phyloP scores from a whole-genome alignment of 1,140 invertebrate genomes.

The Maniola jurtina region DNA sequence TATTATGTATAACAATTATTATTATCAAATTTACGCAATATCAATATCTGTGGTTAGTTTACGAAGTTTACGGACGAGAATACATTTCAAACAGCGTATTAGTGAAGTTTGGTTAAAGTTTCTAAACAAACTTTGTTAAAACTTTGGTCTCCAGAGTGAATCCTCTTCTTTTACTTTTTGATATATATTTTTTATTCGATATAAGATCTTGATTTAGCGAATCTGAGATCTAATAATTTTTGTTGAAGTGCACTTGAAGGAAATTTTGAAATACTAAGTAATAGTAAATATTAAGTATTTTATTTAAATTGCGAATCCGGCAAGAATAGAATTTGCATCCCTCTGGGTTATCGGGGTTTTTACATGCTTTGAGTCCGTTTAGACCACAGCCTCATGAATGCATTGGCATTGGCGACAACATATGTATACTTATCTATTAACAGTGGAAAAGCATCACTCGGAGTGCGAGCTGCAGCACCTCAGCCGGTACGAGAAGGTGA shows the following conservation, averaged over 20 bases:
- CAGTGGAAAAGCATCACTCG: constrained; percentile 70
- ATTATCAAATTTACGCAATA: background rate
- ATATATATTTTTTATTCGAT: background rate
- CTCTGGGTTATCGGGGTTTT: no score
- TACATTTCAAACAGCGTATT: constrained; percentile 9
- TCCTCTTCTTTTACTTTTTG: background rate
- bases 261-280: no score
- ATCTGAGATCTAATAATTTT: background rate
- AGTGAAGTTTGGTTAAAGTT: constrained; percentile 7
- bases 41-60: constrained; percentile 5
- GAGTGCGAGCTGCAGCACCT: constrained; percentile 71
- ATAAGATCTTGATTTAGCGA: background rate
- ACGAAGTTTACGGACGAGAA: constrained; percentile 1
- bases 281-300: no score
- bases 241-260: background rate
- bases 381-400: no score
- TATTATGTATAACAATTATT: no score
- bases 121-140: constrained; percentile 3
- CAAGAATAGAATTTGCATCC: no score
- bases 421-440: no score
- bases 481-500: constrained; percentile 70
- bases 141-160: background rate
- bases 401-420: no score
- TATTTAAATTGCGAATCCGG: no score
- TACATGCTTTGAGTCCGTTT: no score